Base-by-base conservation (phyloP, 2,113 vertebrate species). In the Pteruthius melanotis region DNA sequence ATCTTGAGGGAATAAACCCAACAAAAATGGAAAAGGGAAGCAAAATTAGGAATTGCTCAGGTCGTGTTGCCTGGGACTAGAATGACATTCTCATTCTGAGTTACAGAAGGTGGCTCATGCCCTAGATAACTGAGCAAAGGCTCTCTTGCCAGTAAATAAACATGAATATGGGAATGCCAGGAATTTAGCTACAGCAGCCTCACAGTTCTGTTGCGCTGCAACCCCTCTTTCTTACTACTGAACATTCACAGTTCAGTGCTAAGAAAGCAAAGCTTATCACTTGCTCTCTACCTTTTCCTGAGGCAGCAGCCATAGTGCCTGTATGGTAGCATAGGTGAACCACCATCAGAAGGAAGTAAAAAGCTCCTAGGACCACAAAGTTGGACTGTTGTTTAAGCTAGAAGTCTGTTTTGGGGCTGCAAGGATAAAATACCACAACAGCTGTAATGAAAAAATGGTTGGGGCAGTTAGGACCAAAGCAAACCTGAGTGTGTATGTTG, bases 321-420 rank as follows among this genome's bases (percentile, higher is more conserved):
- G 0, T 31, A 6, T 23, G 2, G 82, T 84, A 28, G 40, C 0
- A 0, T 2, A 37, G 54, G 28, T 75, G 74, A 87, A 79, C 60
- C 40, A 37, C 26, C 27, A n/a, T 52, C 2, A 4, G 26, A 26
- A 44, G 54, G 47, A 63, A 78, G 17, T 42, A 19, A 66, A 77
- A 60, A 42, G 13, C 61, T 21, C 50, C 33, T 2, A 49, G 72
- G 81, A 64, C 6, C 65, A 84, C 21, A 10, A 56, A 39, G 22
- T 6, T 30, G 50, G 33, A 6, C 33, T 26, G 1, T 5, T n/a
- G 23, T 33, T 68, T 30, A 61, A 71, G 37, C 9, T 56, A 10
- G 16, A 84, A 65, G 18, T 28, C 65, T 94, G 24, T 0, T 65
- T 89, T 52, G 40, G 31, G 35, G 35, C 57, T 69, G 72, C 50